phyloP scores from a whole-genome alignment of 2,797 vertebrate genomes.

The Heliangelus exortis region DNA sequence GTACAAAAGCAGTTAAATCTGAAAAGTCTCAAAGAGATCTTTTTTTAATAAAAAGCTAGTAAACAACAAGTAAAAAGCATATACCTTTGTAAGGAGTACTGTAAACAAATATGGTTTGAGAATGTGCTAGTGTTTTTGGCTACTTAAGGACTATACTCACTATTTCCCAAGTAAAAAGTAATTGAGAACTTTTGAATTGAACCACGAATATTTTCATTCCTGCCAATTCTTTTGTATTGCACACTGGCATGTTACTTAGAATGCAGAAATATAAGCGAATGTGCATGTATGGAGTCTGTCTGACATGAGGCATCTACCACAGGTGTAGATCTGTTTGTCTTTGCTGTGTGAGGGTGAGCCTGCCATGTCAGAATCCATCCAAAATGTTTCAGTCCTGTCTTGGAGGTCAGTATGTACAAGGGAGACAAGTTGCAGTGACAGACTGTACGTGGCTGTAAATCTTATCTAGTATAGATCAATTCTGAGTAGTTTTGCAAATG shows the following conservation, averaged over 20 bases:
- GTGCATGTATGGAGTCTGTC: not conserved
- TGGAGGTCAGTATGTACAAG: not conserved
- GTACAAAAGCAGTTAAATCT: not conserved
- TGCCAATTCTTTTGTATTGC: not conserved
- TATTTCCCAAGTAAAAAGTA: not conserved
- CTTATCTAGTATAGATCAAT: not conserved
- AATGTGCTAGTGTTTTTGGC: not conserved
- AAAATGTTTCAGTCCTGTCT: accelerated
- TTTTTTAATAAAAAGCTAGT: not conserved
- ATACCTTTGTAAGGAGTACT: not conserved
- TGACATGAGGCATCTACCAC: accelerated
- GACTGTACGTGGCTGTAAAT: not conserved
- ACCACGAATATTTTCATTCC: not conserved
- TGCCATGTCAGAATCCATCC: accelerated
- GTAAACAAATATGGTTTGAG: not conserved
- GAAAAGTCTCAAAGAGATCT: accelerated
- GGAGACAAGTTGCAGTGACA: not conserved
- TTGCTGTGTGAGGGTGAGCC: not conserved
- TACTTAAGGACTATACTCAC: not conserved
- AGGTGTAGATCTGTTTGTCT: not conserved
- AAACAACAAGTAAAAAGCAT: not conserved
- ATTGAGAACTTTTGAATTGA: not conserved
- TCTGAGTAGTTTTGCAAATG: not conserved
- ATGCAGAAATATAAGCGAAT: accelerated
- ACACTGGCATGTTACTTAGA: accelerated